Evolutionary conservation across 2,888 invertebrate species (phyloP).

Genomic region (Crossocerus cetratus): DNA sequence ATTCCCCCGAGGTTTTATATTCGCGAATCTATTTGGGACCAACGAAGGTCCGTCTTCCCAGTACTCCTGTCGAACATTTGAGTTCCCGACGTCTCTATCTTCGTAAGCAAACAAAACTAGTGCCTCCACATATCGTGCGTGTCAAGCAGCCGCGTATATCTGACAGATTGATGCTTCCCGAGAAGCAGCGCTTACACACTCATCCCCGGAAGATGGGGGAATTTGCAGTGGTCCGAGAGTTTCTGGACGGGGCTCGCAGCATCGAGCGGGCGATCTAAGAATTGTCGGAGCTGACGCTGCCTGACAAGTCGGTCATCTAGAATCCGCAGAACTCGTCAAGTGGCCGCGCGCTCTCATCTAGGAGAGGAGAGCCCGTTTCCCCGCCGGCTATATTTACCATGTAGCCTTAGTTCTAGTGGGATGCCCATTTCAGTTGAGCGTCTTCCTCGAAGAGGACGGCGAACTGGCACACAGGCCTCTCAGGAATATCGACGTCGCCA

Average conservation of each 20-base stretch:
- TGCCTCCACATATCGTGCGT: neutral
- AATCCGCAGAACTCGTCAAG: too few relatives aligned
- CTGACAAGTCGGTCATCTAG: neutral
- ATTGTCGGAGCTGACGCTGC: neutral
- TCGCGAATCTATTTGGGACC: too few relatives aligned
- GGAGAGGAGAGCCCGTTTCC: neutral
- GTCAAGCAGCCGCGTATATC: slow-evolving; percentile 12
- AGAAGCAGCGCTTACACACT: slow-evolving; percentile 29
- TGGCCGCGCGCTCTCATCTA: too few relatives aligned
- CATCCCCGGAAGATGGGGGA: slow-evolving; percentile 23
- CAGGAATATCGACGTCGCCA: slow-evolving; percentile 47
- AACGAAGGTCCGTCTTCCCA: neutral
- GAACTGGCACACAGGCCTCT: slow-evolving; percentile 3
- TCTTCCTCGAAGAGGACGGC: neutral
- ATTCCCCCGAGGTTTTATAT: too few relatives aligned
- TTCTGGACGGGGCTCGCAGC: neutral
- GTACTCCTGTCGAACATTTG: too few relatives aligned
- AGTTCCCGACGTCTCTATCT: neutral
- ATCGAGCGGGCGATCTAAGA: neutral
- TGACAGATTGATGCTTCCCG: slow-evolving; percentile 28
- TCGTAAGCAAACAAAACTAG: neutral
- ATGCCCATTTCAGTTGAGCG: neutral
- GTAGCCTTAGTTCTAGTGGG: neutral
- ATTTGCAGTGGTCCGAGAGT: neutral
- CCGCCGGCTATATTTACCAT: neutral